phyloP scores from a whole-genome alignment of 2,113 vertebrate species.

The Poecile atricapillus region DNA sequence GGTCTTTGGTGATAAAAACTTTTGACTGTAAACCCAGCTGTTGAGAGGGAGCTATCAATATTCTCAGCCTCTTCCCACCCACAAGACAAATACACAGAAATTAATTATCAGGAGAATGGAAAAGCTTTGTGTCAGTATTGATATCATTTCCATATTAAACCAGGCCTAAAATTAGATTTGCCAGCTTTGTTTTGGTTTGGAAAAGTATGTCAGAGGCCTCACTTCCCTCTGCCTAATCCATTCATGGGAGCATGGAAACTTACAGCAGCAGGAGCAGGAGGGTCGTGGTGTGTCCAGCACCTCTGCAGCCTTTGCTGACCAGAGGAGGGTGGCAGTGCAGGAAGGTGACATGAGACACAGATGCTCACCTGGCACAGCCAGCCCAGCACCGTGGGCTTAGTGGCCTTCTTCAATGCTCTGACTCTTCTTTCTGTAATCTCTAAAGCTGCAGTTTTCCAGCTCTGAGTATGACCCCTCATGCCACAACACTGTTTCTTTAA shows the following conservation, averaged over 20 bases:
- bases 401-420: not conserved
- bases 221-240: not conserved
- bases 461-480: fast-evolving
- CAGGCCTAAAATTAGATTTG: constrained; percentile 42
- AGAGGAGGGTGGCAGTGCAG: not conserved
- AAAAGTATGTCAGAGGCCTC: constrained; percentile 19
- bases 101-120: not conserved
- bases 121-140: not conserved
- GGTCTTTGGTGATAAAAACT: not conserved
- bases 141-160: constrained; percentile 19
- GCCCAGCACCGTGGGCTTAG: not conserved
- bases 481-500: not conserved
- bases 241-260: not conserved
- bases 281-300: fast-evolving
- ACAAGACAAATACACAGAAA: not conserved
- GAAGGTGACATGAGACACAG: fast-evolving
- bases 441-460: not conserved
- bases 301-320: not conserved
- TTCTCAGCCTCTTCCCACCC: not conserved
- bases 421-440: not conserved
- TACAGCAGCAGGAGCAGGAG: not conserved
- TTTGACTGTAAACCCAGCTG: not conserved
- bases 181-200: constrained; percentile 38
- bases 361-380: not conserved
- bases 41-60: not conserved